These are phyloP conservation scores for Protobothrops mucrosquamatus DNA, from an alignment of 2,113 vertebrate species.

Conservation along the genomic window DNA sequence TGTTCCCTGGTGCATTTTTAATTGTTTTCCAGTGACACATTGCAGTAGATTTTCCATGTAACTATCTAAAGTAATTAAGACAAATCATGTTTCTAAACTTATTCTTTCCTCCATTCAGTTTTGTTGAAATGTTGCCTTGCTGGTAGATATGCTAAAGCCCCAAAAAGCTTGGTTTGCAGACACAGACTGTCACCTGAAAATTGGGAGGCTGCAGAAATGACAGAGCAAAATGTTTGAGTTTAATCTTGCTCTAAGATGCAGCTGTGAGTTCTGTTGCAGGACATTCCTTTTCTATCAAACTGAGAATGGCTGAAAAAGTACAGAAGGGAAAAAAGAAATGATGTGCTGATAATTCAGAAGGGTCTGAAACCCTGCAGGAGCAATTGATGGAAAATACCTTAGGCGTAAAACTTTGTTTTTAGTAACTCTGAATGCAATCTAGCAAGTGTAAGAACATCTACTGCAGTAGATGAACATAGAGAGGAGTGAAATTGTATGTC, in stretches of 20 bases:
- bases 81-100: background rate
- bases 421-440: background rate
- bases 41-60: conserved; percentile 16
- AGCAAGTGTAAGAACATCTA: background rate
- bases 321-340: background rate
- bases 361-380: background rate
- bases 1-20: background rate
- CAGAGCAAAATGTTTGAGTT: background rate
- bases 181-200: background rate
- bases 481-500: background rate
- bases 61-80: conserved; percentile 35
- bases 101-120: background rate
- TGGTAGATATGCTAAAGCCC: background rate
- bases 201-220: background rate
- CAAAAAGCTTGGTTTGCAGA: background rate
- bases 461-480: background rate
- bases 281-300: background rate
- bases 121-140: conserved; percentile 3
- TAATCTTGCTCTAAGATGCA: background rate
- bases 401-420: background rate
- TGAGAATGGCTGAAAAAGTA: background rate
- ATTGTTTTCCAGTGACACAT: background rate
- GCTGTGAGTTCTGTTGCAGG: background rate
- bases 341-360: background rate
- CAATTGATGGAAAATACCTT: background rate